Evolutionary conservation across 2,113 vertebrate genomes (phyloP).

Genomic region (Alethe castanea): DNA sequence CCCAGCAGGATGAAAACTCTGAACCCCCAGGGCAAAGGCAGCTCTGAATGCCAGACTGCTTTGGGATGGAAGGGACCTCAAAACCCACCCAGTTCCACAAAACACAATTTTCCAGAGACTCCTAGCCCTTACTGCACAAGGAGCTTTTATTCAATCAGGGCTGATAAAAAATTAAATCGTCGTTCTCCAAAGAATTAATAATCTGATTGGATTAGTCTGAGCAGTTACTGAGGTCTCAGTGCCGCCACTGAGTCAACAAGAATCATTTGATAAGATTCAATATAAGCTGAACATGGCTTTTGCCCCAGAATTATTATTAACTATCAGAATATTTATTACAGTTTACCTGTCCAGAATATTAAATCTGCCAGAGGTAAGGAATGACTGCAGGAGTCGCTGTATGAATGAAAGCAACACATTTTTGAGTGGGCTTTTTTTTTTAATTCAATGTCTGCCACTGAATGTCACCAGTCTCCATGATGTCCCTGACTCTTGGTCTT

Average conservation of each 20-base stretch:
- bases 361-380: not conserved
- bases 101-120: not conserved
- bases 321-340: not conserved
- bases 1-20: not conserved
- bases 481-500: not conserved
- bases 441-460: not conserved
- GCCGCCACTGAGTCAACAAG: not conserved
- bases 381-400: not conserved
- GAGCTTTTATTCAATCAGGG: not conserved
- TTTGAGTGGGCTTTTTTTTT: not conserved
- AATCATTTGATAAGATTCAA: not conserved
- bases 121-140: not conserved
- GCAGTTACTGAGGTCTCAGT: not conserved
- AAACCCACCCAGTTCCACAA: not conserved
- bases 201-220: not conserved
- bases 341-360: not conserved
- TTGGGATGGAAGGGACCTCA: not conserved
- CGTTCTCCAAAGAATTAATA: not conserved
- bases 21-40: not conserved
- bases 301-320: not conserved
- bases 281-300: not conserved
- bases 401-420: not conserved
- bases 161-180: not conserved
- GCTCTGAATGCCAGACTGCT: not conserved
- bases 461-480: not conserved